Evolutionary conservation across 92 coral and sea anemone genomes (phyloP), one percentile per base, ranked within the genome.

Genomic region (Isaurus tuberculatus): DNA sequence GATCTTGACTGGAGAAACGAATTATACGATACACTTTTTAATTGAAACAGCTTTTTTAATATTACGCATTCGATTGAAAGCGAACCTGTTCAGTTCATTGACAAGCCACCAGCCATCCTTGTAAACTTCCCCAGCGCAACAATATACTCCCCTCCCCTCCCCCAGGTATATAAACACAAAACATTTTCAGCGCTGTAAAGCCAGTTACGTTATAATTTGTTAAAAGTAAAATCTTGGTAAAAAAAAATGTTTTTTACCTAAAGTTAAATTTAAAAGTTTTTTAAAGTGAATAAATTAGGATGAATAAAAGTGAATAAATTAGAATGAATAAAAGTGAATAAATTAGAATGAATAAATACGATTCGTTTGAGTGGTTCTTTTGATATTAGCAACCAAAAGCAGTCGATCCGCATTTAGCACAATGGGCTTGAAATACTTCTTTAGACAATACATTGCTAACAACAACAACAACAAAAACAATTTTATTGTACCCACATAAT

Each of bases 31-130:
- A 25, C 8, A 5, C 20, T 46, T 28, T 25, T 13, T 8, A 26
- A 26, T 7, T 37, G 34, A 71, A 14, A n/a, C 30, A 13, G 9
- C 57, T 42, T 44, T 71, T 71, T n/a, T 20, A 72, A n/a, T 31
- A 31, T 32, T 74, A 34, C 49, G 34, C 69, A 34, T 77, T 60
- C 55, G 82, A 32, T 31, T 57, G 70, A 11, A 14, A 61, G 8
- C 15, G 58, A 65, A 77, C 82, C 82, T 77, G 82, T 42, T 42
- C 22, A 15, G 15, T 26, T 40, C 33, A 27, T 8, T 77, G 70
- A 32, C 82, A 77, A 77, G 69, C 82, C 70, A 77, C 82, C 70
- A 34, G 69, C 48, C 28, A 20, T 40, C 17, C 27, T 23, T 20
- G 70, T 22, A 55, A 75, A 75, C n/a, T 53, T 75, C 68, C 81